Base-by-base conservation (phyloP, 2,797 vertebrate genomes). In the Saxicola maurus region DNA sequence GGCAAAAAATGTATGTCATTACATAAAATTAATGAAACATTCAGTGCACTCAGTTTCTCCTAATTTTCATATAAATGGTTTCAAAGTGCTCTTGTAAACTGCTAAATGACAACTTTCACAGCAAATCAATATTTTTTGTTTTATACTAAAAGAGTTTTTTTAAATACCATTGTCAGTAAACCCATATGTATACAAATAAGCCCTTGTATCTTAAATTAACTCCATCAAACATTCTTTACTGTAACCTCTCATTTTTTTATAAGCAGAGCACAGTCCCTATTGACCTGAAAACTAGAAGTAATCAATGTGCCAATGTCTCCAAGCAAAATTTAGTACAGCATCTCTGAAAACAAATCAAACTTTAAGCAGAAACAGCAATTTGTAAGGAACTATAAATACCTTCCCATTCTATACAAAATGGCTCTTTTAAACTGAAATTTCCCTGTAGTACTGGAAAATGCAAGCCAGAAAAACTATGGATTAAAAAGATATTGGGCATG, bases 41-140 rank as follows among this genome's bases (percentile, higher is more conserved):
- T 94, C 90, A 84, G 40, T 81, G 35, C 45, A 82, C 17, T 83
- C 78, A 59, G 21, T 87, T 94, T 93, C 79, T 88, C 64, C 75
- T 95, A 92, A 92, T 89, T 33, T 94, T 85, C 66, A 79, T 85
- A 61, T 91, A 95, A 97, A 96, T 95, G 68, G 55, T 88, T 97
- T 96, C 88, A 81, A 93, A 96, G 83, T 96, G 84, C 83, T 94
- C 66, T 94, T 86, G 66, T 65, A 93, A 95, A 95, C 87, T 91
- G 73, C 82, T 86, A 96, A 96, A 97, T 95, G 66, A 94, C 79
- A 97, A 67, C 73, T 82, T 95, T 96, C 87, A 93, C 65, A 94
- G 73, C 48, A 68, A 95, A 97, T 97, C 95, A 94, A 91, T 96
- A 93, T 31, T 65, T 95, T 95, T 68, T 90, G 90, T 86, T 95